phyloP scores from a whole-genome alignment of 1,140 invertebrate genomes.

The Plectrocnemia conspersa region DNA sequence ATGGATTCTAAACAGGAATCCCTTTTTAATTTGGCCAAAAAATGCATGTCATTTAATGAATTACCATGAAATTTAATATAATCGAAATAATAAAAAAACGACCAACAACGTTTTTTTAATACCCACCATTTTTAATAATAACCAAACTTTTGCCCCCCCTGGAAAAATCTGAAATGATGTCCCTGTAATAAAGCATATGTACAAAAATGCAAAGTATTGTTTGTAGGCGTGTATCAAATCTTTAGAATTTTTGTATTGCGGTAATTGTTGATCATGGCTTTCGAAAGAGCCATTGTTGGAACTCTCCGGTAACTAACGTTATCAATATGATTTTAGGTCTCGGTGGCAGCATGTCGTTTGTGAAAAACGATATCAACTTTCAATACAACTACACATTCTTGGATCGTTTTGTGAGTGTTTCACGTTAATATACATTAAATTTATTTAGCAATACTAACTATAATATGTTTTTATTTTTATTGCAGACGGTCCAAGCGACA shows the following conservation, averaged over 20 bases:
- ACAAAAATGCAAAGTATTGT: too few species aligned
- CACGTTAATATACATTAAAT: not conserved
- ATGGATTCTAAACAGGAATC: too few species aligned
- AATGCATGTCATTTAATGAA: too few species aligned
- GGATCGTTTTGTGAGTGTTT: constrained; percentile 60
- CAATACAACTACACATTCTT: constrained; percentile 70
- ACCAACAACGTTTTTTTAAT: too few species aligned
- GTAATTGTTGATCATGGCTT: not conserved
- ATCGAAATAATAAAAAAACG: too few species aligned
- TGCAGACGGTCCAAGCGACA: constrained; percentile 70
- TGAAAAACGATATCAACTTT: constrained; percentile 75
- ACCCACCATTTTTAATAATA: too few species aligned
- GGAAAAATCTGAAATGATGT: too few species aligned
- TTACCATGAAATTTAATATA: too few species aligned
- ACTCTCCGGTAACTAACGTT: not conserved
- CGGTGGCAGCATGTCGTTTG: constrained; percentile 79
- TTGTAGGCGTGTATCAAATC: too few species aligned
- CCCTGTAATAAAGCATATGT: too few species aligned
- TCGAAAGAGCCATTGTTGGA: not conserved
- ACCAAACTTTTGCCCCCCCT: too few species aligned
- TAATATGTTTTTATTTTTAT: constrained; percentile 26
- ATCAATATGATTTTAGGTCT: constrained; percentile 54
- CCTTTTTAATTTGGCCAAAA: too few species aligned
- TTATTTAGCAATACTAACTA: constrained; percentile 14
- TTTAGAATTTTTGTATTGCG: not conserved